Evolutionary conservation across 2,888 invertebrate species (phyloP), one percentile per base, ranked within the genome.

Genomic region (Coecobrya sp.): DNA sequence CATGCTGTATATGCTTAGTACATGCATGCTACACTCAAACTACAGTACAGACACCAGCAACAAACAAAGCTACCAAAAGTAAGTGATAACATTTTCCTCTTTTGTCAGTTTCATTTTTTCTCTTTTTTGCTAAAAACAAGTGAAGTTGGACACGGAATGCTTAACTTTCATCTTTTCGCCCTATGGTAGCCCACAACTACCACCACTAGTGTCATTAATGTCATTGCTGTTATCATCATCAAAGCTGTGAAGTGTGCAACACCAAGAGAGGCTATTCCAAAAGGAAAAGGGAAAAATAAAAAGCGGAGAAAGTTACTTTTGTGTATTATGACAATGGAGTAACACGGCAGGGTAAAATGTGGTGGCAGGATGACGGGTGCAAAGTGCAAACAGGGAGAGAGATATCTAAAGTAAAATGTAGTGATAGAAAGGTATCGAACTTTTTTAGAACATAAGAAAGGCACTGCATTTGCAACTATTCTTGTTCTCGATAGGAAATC

Each of bases 81-180:
- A 89, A 89, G 89, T 89, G 85, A 68, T 73, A 89, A 85, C 84
- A 84, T 89, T 89, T n/a, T 89, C 52, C 89, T 81, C 52, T 65
- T 68, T 89, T 89, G 73, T 89, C 30, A 84, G 49, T 82, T 42
- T 82, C 30, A 30, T 7, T 36, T 82, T 62, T 82, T 82, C 30
- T 55, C 16, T 36, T 82, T 62, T 82, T 36, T 82, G n/a, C 36
- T 42, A 30, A 82, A 36, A 62, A 36, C 62, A 30, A 19, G 59
- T 82, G 62, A 16, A 82, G 25, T 25, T 79, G 8, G 27, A n/a
- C 52, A 27, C 49, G 10, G 36, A 36, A 36, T 42, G 45, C 82
- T 62, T 62, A 82, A 55, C 79, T 49, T 55, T 52, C 79, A 52
- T 79, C 79, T 79, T 79, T 79, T 27, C 25, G 10, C 59, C 36